Evolutionary conservation across 2,113 vertebrate genomes (phyloP).

Genomic region (Turnix velox): DNA sequence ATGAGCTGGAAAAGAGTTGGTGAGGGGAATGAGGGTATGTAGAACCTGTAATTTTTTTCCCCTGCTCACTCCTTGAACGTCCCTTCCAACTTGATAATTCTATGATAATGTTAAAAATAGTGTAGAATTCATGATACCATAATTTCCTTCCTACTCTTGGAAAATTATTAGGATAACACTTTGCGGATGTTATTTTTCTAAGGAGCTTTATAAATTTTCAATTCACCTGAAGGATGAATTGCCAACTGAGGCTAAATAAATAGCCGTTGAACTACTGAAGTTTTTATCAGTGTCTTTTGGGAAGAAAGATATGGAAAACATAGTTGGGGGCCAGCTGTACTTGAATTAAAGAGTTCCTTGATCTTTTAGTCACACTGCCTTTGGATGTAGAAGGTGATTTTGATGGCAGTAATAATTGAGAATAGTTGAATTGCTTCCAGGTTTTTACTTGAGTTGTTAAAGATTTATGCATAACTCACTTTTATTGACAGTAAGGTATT

Average conservation of each 20-base stretch:
- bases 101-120: not conserved
- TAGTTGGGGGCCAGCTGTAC: not conserved
- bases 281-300: slow-evolving; percentile 7
- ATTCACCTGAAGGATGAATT: not conserved
- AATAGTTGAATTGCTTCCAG: not conserved
- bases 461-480: not conserved
- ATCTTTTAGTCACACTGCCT: not conserved
- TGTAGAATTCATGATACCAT: not conserved
- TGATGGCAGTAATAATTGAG: not conserved
- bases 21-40: no score
- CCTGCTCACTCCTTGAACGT: no score
- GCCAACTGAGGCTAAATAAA: slow-evolving; percentile 11
- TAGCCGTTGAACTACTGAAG: not conserved
- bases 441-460: not conserved
- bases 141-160: not conserved
- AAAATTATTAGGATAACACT: slow-evolving; percentile 3
- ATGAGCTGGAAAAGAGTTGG: no score
- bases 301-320: not conserved
- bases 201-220: not conserved
- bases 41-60: no score
- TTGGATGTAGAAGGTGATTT: slow-evolving; percentile 8
- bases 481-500: not conserved
- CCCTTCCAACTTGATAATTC: no score
- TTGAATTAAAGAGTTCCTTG: not conserved
- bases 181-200: slow-evolving; percentile 11